Conservation (phyloP, 1,140 invertebrate genomes). For the Aphelinus atriplicis region DNA sequence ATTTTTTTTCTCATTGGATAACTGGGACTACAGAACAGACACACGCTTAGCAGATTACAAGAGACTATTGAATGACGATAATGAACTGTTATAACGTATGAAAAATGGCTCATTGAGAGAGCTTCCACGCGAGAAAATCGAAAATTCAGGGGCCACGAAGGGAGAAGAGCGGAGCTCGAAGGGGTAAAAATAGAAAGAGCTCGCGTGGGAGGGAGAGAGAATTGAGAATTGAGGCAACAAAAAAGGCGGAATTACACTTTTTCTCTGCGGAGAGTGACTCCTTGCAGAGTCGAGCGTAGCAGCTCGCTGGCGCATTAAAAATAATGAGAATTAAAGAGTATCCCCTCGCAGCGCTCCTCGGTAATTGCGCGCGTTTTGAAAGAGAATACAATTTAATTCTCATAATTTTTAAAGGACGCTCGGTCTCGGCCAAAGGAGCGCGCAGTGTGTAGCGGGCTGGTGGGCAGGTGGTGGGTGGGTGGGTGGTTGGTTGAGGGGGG, state of each 20-base stretch:
- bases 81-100: too few species aligned
- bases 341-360: neutral
- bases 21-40: too few species aligned
- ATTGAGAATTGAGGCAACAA: neutral
- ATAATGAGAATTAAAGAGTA: constrained; percentile 39
- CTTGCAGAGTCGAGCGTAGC: too few species aligned
- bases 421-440: constrained; percentile 3
- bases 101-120: too few species aligned
- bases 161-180: neutral
- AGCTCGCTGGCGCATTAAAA: constrained; percentile 28
- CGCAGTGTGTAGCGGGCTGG: too few species aligned
- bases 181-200: neutral
- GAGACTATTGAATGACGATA: too few species aligned
- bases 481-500: too few species aligned
- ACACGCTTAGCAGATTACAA: too few species aligned
- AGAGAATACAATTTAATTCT: constrained; percentile 43
- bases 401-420: constrained; percentile 40
- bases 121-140: constrained; percentile 29
- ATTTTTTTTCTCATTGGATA: too few species aligned
- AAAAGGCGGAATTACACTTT: constrained; percentile 17
- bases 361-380: constrained; percentile 38
- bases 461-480: too few species aligned
- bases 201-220: neutral
- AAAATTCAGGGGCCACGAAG: constrained; percentile 37
- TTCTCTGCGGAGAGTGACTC: neutral